Conservation (phyloP, 2,113 vertebrate species). For the Nymphicus hollandicus region DNA sequence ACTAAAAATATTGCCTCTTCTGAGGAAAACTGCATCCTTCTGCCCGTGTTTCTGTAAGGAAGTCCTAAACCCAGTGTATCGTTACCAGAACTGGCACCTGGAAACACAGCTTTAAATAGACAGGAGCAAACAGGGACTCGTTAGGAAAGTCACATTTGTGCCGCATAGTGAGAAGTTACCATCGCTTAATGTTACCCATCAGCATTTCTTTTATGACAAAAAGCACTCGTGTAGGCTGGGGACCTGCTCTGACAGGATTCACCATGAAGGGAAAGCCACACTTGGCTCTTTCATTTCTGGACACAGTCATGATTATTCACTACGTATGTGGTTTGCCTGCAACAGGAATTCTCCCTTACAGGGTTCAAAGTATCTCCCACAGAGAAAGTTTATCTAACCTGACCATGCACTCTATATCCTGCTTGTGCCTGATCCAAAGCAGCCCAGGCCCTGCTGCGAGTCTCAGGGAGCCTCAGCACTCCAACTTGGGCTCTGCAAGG, state of each 20-base stretch:
- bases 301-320: background rate
- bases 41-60: background rate
- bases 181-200: background rate
- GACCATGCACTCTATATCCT: background rate
- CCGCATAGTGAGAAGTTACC: background rate
- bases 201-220: background rate
- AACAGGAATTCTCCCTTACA: background rate
- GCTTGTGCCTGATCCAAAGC: background rate
- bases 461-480: background rate
- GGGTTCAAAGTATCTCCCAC: slow-evolving; percentile 3
- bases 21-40: background rate
- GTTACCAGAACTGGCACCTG: background rate
- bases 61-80: background rate
- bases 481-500: background rate
- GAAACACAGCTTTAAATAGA: background rate
- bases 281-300: background rate
- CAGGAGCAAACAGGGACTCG: background rate
- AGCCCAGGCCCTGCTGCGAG: background rate
- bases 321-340: background rate
- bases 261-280: background rate
- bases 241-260: background rate
- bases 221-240: background rate
- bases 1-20: background rate
- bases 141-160: background rate
- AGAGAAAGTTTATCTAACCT: background rate